Evolutionary conservation across 2,113 vertebrate genomes (phyloP).

Genomic region (Pachyramphus minor): DNA sequence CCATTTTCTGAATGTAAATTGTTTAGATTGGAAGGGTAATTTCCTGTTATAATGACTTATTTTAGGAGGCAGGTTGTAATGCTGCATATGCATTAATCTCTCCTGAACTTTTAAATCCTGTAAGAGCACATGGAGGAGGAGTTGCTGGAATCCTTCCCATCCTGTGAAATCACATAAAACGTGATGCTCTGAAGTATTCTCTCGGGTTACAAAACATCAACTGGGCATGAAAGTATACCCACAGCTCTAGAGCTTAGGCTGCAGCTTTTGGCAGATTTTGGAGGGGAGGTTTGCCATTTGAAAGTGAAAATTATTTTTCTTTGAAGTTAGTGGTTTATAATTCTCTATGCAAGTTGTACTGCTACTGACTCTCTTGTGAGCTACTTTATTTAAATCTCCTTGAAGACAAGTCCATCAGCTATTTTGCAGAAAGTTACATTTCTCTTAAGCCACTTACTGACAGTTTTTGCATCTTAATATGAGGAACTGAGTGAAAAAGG

Average conservation of each 20-base stretch:
- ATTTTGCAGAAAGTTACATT: background rate
- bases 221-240: background rate
- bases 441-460: background rate
- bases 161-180: background rate
- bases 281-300: background rate
- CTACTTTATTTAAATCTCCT: background rate
- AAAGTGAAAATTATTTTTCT: background rate
- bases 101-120: background rate
- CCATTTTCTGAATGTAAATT: background rate
- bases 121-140: background rate
- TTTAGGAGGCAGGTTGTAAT: background rate
- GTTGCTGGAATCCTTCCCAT: background rate
- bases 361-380: background rate
- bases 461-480: background rate
- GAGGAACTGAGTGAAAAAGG: background rate
- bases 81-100: background rate
- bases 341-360: background rate
- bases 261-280: background rate
- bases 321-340: background rate
- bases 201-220: background rate
- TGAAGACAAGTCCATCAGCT: background rate
- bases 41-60: background rate
- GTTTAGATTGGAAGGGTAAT: background rate
- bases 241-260: background rate
- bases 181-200: background rate